Evolutionary conservation across 2,113 vertebrate genomes (phyloP).

Genomic region (Dolichallabes microphthalmus): DNA sequence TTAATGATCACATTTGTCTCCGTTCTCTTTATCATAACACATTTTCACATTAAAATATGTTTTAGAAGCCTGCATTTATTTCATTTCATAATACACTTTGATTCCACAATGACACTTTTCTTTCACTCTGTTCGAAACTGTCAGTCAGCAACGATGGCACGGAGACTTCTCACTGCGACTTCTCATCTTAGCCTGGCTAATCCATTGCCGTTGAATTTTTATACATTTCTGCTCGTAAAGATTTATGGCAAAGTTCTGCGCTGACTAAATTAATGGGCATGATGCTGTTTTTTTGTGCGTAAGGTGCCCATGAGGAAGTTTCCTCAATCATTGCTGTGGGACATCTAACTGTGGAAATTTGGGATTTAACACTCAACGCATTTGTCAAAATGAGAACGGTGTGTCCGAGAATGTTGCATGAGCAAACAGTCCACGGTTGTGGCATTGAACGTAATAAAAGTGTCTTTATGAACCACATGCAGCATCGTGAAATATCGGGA

Average conservation of each 20-base stretch:
- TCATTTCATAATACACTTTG: not conserved
- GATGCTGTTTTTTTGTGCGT: not conserved
- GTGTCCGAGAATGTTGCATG: not conserved
- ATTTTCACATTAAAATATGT: not conserved
- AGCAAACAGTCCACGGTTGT: not conserved
- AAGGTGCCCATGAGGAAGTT: not conserved
- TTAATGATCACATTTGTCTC: not conserved
- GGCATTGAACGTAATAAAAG: too few relatives aligned
- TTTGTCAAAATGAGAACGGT: not conserved
- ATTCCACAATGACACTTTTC: not conserved
- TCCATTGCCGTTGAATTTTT: not conserved
- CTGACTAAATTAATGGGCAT: not conserved
- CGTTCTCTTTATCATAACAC: not conserved
- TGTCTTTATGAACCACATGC: not conserved
- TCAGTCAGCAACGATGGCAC: not conserved
- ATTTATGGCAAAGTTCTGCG: not conserved
- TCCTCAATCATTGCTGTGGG: not conserved
- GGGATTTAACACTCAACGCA: not conserved
- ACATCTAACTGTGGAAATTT: not conserved
- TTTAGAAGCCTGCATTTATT: not conserved
- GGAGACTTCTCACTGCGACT: not conserved
- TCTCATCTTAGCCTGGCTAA: not conserved
- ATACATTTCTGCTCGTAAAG: not conserved
- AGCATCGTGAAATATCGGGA: not conserved
- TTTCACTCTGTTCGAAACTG: not conserved